Conservation (phyloP, 2,888 invertebrate species). For the Flabesymbios commensalis region DNA sequence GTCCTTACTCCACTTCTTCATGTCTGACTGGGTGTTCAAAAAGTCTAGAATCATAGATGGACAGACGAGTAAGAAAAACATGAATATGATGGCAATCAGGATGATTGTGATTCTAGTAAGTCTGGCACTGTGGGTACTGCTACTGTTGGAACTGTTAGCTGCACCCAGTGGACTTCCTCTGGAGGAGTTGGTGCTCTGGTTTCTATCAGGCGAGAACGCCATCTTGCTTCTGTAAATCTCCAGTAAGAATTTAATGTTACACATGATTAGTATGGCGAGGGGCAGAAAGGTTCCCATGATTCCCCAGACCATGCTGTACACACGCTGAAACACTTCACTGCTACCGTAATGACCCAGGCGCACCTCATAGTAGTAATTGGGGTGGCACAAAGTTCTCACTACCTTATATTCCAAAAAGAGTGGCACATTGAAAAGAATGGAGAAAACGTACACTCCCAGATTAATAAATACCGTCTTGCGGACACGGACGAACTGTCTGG, state of each 20-base stretch:
- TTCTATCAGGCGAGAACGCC: background rate
- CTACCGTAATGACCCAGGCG: background rate
- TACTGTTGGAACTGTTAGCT: background rate
- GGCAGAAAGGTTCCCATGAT: slow-evolving; percentile 53
- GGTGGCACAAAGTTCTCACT: no score
- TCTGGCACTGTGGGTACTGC: slow-evolving; percentile 2
- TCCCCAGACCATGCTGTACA: slow-evolving; percentile 49
- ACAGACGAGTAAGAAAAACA: slow-evolving; percentile 51
- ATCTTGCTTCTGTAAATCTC: background rate
- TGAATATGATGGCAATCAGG: slow-evolving; percentile 48
- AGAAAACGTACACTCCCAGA: slow-evolving; percentile 69
- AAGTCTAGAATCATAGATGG: slow-evolving; percentile 47
- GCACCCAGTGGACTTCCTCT: no score
- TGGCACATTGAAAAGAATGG: slow-evolving; percentile 72
- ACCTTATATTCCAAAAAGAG: slow-evolving; percentile 46
- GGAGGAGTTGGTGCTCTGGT: no score
- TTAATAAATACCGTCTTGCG: slow-evolving; percentile 68
- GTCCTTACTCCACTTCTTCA: background rate
- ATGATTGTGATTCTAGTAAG: slow-evolving; percentile 45
- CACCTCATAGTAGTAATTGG: background rate
- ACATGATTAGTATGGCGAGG: slow-evolving; percentile 48
- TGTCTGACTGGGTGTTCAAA: background rate
- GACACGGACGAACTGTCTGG: slow-evolving; percentile 69
- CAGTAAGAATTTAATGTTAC: slow-evolving; percentile 45
- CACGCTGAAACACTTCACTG: slow-evolving; percentile 6